Conservation (phyloP, 2,797 vertebrate species). For the Sebastolobus altivelis region DNA sequence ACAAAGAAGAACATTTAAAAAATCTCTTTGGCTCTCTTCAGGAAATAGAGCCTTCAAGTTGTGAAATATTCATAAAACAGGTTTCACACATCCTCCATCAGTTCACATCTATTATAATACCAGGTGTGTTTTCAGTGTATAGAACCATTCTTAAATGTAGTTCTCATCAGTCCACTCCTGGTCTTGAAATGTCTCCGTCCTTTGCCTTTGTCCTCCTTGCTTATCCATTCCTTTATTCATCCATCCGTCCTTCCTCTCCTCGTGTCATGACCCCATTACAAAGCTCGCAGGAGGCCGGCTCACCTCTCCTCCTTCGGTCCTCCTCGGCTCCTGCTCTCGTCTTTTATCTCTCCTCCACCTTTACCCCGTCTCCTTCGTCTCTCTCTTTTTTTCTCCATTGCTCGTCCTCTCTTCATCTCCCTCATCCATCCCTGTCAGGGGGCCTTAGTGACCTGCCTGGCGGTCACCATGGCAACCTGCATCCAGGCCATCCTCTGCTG, state of each 20-base stretch:
- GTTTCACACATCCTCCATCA: background rate
- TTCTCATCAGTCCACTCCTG: background rate
- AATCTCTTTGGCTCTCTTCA: background rate
- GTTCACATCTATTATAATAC: background rate
- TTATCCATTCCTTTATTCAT: constrained; percentile 32
- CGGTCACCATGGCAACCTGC: constrained; percentile 57
- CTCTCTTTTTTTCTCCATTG: background rate
- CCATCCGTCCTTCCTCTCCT: constrained; percentile 29
- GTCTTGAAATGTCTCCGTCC: background rate
- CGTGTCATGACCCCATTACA: constrained; percentile 70
- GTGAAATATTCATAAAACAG: background rate
- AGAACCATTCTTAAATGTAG: background rate
- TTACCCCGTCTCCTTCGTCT: constrained; percentile 21
- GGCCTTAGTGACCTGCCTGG: constrained; percentile 43
- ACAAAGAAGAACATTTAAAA: background rate
- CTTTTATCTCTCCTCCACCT: constrained; percentile 61
- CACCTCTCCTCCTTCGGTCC: constrained; percentile 29
- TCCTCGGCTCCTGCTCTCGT: background rate
- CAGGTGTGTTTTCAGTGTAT: background rate
- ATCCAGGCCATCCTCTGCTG: constrained; percentile 29
- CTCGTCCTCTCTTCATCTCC: constrained; percentile 8
- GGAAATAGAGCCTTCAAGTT: background rate
- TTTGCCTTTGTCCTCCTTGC: constrained; percentile 17
- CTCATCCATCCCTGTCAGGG: constrained; percentile 57
- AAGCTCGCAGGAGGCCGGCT: constrained; percentile 68